Percentiles rank a stretch among this genome's conserved stretches.
phyloP scores from a whole-genome alignment of 1,140 invertebrate species.

The Lordiphosa collinella region DNA sequence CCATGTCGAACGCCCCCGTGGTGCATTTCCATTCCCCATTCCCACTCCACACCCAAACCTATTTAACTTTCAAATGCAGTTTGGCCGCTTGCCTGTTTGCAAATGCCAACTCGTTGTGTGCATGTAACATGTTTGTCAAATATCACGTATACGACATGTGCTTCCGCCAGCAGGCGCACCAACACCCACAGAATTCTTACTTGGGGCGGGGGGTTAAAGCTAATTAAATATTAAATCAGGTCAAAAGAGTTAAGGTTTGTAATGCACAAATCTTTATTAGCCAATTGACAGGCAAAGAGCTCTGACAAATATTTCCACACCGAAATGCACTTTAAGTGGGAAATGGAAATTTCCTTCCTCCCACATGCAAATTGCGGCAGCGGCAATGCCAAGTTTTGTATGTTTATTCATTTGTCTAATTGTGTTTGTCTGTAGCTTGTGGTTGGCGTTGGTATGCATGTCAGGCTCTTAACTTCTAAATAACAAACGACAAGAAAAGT shows the following conservation, averaged over 20 bases:
- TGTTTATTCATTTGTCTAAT: constrained; percentile 71
- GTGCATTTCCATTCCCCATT: not conserved
- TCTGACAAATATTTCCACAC: constrained; percentile 27
- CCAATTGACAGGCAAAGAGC: constrained; percentile 20
- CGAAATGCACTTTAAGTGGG: constrained; percentile 20
- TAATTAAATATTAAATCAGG: constrained; percentile 71
- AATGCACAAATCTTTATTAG: constrained; percentile 50
- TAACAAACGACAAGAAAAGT: constrained; percentile 47
- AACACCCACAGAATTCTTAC: constrained; percentile 44
- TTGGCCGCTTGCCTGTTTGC: constrained; percentile 7
- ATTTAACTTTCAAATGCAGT: constrained; percentile 50
- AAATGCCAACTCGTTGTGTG: constrained; percentile 11
- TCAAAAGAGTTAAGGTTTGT: constrained; percentile 44
- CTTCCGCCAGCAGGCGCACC: constrained; percentile 46
- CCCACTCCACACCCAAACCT: not conserved
- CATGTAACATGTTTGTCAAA: constrained; percentile 59
- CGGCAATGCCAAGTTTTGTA: constrained; percentile 13
- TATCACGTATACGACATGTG: constrained; percentile 71
- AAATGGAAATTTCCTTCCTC: not conserved
- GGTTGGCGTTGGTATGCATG: constrained; percentile 39
- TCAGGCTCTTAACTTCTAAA: constrained; percentile 59
- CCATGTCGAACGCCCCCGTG: constrained; percentile 19
- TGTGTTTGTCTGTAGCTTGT: constrained; percentile 38
- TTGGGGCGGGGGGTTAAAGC: constrained; percentile 19
- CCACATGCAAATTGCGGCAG: constrained; percentile 24